A percentile compares a stretch with the other conserved stretches of the same genome.
These are phyloP conservation scores for Carassius auratus DNA, from an alignment of 2,113 vertebrate genomes.

Conservation along the genomic window DNA sequence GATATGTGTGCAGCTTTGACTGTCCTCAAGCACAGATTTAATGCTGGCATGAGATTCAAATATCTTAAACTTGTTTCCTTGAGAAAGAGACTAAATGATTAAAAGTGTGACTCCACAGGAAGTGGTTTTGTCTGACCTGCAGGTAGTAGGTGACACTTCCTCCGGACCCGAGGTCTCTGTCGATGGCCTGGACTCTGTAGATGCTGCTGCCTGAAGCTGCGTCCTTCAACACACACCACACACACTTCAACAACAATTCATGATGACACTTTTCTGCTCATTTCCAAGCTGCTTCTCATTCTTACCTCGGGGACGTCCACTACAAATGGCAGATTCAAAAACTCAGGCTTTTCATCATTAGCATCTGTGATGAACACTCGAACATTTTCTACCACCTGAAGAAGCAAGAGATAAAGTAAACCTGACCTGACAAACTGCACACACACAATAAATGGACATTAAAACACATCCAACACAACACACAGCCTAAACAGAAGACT, in stretches of 20 bases:
- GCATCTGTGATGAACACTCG: conserved; percentile 88
- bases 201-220: conserved; percentile 83
- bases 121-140: conserved; percentile 78
- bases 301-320: conserved; percentile 86
- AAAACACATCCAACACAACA: background rate
- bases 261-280: background rate
- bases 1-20: too few relatives aligned
- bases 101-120: background rate
- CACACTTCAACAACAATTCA: conserved; percentile 1
- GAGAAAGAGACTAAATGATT: background rate
- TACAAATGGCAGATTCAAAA: conserved; percentile 86
- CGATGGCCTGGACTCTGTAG: conserved; percentile 83
- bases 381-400: conserved; percentile 90
- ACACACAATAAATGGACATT: background rate
- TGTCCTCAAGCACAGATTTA: background rate
- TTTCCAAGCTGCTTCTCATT: background rate
- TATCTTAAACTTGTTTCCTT: background rate
- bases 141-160: conserved; percentile 92
- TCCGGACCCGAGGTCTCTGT: conserved; percentile 90
- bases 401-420: background rate
- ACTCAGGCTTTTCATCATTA: conserved; percentile 91
- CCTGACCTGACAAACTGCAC: background rate
- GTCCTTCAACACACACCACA: conserved; percentile 72
- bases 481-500: background rate
- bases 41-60: background rate